Evolutionary conservation across 2,888 invertebrate genomes (phyloP).

Genomic region (Thyatira batis): DNA sequence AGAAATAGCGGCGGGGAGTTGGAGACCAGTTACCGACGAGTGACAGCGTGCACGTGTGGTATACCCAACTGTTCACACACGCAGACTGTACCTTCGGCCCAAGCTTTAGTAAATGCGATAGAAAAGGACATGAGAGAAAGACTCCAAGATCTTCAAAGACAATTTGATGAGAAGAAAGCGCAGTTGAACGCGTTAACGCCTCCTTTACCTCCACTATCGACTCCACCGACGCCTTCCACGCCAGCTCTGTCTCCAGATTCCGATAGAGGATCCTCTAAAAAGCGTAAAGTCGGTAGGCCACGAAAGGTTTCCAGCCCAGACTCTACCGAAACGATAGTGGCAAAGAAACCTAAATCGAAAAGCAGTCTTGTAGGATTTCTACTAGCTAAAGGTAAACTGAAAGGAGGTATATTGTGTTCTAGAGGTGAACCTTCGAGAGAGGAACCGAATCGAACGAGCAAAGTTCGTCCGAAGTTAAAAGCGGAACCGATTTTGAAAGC

Average conservation of each 20-base stretch:
- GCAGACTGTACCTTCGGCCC: constrained; percentile 70
- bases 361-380: constrained; percentile 85
- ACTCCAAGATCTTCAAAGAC: constrained; percentile 90
- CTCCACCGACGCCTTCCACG: constrained; percentile 70
- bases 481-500: constrained; percentile 86
- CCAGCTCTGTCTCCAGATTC: constrained; percentile 75
- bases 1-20: constrained; percentile 61
- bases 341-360: constrained; percentile 89
- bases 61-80: constrained; percentile 53
- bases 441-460: constrained; percentile 74
- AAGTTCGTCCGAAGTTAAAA: constrained; percentile 87
- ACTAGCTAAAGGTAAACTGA: constrained; percentile 85
- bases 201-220: constrained; percentile 67
- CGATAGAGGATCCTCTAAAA: constrained; percentile 84
- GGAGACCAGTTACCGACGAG: constrained; percentile 68
- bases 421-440: constrained; percentile 80
- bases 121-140: constrained; percentile 92
- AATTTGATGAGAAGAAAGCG: constrained; percentile 91
- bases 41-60: constrained; percentile 68
- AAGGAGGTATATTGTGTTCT: constrained; percentile 76
- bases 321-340: constrained; percentile 90
- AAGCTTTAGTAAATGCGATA: constrained; percentile 86
- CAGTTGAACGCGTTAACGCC: constrained; percentile 89
- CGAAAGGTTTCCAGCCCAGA: constrained; percentile 86
- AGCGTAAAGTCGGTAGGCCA: constrained; percentile 91